phyloP scores from a whole-genome alignment of 2,113 vertebrate genomes.

The Neofelis nebulosa region DNA sequence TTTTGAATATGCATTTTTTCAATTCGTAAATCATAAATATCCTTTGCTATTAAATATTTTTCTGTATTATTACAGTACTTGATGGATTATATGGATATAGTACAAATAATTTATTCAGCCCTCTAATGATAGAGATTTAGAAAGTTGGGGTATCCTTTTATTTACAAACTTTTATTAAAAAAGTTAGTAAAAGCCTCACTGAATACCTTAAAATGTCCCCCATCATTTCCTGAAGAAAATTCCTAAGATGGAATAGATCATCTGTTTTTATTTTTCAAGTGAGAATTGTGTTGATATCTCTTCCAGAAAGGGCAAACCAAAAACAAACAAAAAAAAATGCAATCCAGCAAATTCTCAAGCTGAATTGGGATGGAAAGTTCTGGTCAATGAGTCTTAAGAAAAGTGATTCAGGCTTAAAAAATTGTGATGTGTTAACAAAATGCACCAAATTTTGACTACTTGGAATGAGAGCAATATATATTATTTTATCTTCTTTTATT shows the following conservation, averaged over 20 bases:
- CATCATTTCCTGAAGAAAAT: neutral
- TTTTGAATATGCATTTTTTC: neutral
- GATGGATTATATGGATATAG: neutral
- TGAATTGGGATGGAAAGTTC: neutral
- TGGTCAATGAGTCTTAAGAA: conserved; percentile 21
- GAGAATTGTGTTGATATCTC: neutral
- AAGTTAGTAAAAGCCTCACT: neutral
- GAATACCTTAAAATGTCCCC: neutral
- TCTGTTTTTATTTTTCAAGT: neutral
- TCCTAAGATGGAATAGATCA: neutral
- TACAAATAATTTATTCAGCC: neutral
- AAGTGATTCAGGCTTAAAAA: neutral
- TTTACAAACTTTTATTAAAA: too few relatives aligned
- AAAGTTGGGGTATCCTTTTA: neutral
- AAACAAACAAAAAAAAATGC: neutral
- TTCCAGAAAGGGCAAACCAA: conserved; percentile 6
- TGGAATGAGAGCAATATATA: neutral
- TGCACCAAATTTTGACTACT: neutral
- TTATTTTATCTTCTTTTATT: conserved; percentile 27
- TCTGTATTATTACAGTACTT: neutral
- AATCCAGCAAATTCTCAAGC: neutral
- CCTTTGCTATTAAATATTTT: neutral
- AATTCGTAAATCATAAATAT: neutral
- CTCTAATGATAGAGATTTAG: neutral
- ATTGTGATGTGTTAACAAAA: neutral